A percentile compares a stretch with the other conserved stretches of the same genome.
Evolutionary conservation across 2,888 invertebrate genomes (phyloP).

Genomic region (Thymelicus acteon): DNA sequence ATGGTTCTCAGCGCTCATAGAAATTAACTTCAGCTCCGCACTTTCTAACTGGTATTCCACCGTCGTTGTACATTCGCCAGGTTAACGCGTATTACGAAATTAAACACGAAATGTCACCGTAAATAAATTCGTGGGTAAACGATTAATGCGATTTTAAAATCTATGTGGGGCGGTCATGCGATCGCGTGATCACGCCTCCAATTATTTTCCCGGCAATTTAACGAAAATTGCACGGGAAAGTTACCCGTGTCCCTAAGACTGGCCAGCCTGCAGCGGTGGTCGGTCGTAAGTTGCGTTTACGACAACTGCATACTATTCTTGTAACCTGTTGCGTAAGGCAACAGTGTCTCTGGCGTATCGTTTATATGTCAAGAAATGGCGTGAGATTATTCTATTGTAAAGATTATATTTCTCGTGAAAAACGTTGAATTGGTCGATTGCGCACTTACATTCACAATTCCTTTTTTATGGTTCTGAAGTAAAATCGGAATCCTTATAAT

Average conservation of each 20-base stretch:
- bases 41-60: constrained; percentile 16
- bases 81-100: constrained; percentile 20
- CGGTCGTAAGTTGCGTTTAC: constrained; percentile 10
- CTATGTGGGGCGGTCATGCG: constrained; percentile 52
- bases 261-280: constrained; percentile 55
- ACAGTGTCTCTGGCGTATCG: constrained; percentile 39
- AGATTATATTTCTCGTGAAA: constrained; percentile 1
- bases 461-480: neutral
- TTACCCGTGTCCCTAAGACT: constrained; percentile 52
- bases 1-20: neutral
- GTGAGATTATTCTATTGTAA: constrained; percentile 3
- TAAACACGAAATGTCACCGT: constrained; percentile 32
- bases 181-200: constrained; percentile 63
- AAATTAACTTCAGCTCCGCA: neutral
- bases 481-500: too few species aligned
- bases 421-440: neutral
- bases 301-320: constrained; percentile 9
- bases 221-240: constrained; percentile 74
- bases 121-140: constrained; percentile 11
- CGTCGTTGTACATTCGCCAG: neutral
- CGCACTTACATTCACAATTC: neutral
- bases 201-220: constrained; percentile 65
- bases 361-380: constrained; percentile 9
- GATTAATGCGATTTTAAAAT: constrained; percentile 33
- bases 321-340: constrained; percentile 44